Conservation (phyloP, 2,113 vertebrate genomes). For the Pachyramphus minor region DNA sequence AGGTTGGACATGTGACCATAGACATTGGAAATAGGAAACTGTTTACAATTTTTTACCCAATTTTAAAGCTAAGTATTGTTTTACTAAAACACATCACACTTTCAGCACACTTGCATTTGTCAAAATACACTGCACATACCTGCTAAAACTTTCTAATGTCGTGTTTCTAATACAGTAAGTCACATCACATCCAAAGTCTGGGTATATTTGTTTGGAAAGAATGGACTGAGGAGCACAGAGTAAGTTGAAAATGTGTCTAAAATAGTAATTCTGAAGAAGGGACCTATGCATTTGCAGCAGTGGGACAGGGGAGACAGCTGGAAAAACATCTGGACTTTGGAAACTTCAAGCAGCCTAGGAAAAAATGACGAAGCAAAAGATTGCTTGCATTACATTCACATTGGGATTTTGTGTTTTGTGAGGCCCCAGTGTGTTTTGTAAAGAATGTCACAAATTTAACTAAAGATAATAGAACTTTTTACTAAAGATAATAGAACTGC, state of each 20-base stretch:
- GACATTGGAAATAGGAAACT: neutral
- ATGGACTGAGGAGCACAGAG: neutral
- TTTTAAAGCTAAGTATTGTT: neutral
- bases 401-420: neutral
- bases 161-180: neutral
- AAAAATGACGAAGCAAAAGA: neutral
- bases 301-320: neutral
- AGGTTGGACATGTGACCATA: neutral
- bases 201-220: neutral
- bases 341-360: neutral
- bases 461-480: neutral
- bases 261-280: neutral
- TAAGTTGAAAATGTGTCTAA: neutral
- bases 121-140: neutral
- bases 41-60: neutral
- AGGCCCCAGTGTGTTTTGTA: neutral
- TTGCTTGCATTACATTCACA: neutral
- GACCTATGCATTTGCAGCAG: neutral
- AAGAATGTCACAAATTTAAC: neutral
- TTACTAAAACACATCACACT: fast-evolving
- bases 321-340: neutral
- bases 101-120: neutral
- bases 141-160: neutral
- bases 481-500: neutral
- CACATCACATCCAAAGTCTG: neutral